These are phyloP conservation scores for Chirona hameri DNA, from an alignment of 2,888 invertebrate species.

Conservation along the genomic window DNA sequence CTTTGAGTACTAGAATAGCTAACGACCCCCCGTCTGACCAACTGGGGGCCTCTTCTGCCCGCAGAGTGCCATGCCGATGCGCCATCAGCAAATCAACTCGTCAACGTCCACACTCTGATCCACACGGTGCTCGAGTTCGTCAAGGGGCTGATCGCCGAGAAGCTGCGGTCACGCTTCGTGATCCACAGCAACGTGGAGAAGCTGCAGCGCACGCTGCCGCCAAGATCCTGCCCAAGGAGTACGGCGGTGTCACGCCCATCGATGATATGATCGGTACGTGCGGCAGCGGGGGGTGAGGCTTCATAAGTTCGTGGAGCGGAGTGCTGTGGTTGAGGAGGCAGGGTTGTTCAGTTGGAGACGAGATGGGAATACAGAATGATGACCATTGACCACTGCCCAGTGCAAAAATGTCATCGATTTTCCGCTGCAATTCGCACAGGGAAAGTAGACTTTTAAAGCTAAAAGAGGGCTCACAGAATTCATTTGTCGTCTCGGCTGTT, in stretches of 20 bases:
- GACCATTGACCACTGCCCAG: no score
- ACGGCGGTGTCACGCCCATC: conserved; percentile 78
- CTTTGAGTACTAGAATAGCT: no score
- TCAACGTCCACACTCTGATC: conserved; percentile 67
- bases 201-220: conserved; percentile 64
- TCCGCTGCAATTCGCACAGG: no score
- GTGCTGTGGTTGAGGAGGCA: no score
- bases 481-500: no score
- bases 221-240: conserved; percentile 73
- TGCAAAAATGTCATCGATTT: no score
- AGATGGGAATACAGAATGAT: no score
- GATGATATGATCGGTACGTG: conserved; percentile 76
- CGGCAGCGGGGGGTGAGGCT: conserved; percentile 41
- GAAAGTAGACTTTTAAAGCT: no score
- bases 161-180: conserved; percentile 68
- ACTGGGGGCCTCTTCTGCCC: not conserved
- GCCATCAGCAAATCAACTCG: conserved; percentile 70
- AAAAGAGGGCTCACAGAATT: no score
- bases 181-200: conserved; percentile 71
- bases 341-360: no score
- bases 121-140: conserved; percentile 73
- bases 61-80: conserved; percentile 71
- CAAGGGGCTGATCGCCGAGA: conserved; percentile 63
- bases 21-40: no score
- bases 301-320: no score